Base-by-base conservation (phyloP, 1,140 invertebrate species). In the Drosophila kanapiae region DNA sequence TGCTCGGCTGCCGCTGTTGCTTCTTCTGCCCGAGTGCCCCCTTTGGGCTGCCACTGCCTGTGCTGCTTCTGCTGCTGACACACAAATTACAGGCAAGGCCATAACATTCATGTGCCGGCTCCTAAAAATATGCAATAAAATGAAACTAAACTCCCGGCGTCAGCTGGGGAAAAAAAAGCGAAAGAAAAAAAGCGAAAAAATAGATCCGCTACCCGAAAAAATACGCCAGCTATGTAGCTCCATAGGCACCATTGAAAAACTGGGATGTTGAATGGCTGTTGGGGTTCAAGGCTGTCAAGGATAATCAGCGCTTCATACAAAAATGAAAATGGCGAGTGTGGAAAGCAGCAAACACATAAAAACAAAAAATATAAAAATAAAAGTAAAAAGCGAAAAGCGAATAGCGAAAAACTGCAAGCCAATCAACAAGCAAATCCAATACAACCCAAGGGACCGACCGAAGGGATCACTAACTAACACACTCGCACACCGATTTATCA, bases 341-440 rank as follows among this genome's bases (percentile, higher is more conserved):
- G 48, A 49, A 29, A 49, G 29, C 47, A 14, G 27, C 9, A 23
- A 13, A 38, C 14, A n/a, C 18, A 45, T 18, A 40, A n/a, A 40
- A n/a, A n/a, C 1, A 6, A 18, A 6, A 51, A 1, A 18, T 16
- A 56, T 16, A 48, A 48, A 48, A 27, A 13, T 1, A 0, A 13
- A n/a, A 14, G 13, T 31, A n/a, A 31, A 27, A 48, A 14, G n/a
- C 23, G 18, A 54, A 54, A 38, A 38, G 9, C 35, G 70, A 57
- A 45, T 31, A 49, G 33, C 51, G 64, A 68, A 74, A 65, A 82
- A 82, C 67, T 75, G 82, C 83, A 88, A 87, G 80, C 76, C 83
- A 87, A 87, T 87, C 83, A 87, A 88, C 84, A 88, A 88, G 80
- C 83, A 78, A 87, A 88, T 83, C 80, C 80, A 83, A 87, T 87